Evolutionary conservation across 2,113 vertebrate genomes (phyloP), one percentile per base, ranked within the genome.

Genomic region (Tyrannus savana): DNA sequence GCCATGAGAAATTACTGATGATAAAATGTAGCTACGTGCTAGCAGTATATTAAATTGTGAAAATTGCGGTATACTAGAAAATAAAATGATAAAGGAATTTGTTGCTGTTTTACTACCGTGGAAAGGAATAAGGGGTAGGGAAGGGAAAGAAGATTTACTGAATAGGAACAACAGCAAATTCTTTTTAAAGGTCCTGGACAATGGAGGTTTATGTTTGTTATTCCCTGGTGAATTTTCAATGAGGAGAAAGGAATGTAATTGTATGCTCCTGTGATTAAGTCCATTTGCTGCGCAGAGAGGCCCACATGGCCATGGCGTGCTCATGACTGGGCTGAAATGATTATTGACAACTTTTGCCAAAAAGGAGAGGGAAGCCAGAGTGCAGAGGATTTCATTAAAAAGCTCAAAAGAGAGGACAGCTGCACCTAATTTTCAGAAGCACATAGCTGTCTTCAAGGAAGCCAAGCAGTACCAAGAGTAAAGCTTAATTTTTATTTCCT

Each of bases 361-460:
- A 92, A 74, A 84, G 79, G 37, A 37, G 35, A 74, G 52, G 52
- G 68, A 93, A 95, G 64, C 35, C 25, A 13, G 35, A 25, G 77
- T 1, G 11, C 62, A 85, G 78, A 90, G 72, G 78, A 93, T 93
- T 93, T 94, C 37, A 39, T 73, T 87, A 85, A 87, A 53, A 41
- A 84, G 39, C 74, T 83, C 63, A 23, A 63, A 82, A 84, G 47
- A 53, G 72, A 80, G 52, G 85, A 92, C 90, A 96, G 85, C 95
- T 96, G 95, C 68, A 87, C 79, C 49, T 75, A 88, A 90, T 96
- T 96, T 97, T 95, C 85, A 93, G 95, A 92, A 96, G 92, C 88
- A 42, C 79, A 49, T 77, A 94, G 31, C 47, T 92, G 76, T 94
- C 63, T 89, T 86, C 1, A 7, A 95, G 92, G 64, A 93, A 87